These are phyloP conservation scores for Schizaphis graminum DNA, from an alignment of 2,888 invertebrate species.

Conservation along the genomic window DNA sequence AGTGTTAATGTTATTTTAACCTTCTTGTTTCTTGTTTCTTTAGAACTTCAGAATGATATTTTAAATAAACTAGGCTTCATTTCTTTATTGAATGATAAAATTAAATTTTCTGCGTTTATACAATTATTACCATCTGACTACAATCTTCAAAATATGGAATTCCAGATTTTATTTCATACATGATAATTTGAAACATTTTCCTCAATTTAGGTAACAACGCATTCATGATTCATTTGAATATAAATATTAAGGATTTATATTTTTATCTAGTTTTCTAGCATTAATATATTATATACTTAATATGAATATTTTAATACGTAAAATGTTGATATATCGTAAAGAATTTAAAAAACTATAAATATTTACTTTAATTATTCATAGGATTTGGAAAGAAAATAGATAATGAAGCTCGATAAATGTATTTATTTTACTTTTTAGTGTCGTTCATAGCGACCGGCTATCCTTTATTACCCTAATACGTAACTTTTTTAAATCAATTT, in stretches of 20 bases:
- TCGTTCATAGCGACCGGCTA: neutral
- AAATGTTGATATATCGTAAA: neutral
- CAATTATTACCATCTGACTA: neutral
- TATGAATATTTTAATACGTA: neutral
- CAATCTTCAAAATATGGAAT: neutral
- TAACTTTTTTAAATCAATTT: neutral
- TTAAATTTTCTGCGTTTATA: neutral
- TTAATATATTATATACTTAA: neutral
- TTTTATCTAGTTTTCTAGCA: neutral
- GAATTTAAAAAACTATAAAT: neutral
- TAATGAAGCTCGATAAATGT: neutral
- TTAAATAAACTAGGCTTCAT: neutral
- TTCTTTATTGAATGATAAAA: neutral
- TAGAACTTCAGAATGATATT: neutral
- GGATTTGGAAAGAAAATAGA: neutral
- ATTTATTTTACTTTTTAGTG: neutral
- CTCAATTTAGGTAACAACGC: neutral
- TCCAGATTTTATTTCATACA: neutral
- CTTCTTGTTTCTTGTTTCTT: neutral
- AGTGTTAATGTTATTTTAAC: neutral
- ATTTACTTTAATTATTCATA: neutral
- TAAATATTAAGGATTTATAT: neutral
- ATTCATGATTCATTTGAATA: neutral
- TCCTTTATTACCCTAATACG: neutral
- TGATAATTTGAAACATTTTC: neutral